Evolutionary conservation across 2,888 invertebrate genomes (phyloP).

Genomic region (Octonoba sinensis): DNA sequence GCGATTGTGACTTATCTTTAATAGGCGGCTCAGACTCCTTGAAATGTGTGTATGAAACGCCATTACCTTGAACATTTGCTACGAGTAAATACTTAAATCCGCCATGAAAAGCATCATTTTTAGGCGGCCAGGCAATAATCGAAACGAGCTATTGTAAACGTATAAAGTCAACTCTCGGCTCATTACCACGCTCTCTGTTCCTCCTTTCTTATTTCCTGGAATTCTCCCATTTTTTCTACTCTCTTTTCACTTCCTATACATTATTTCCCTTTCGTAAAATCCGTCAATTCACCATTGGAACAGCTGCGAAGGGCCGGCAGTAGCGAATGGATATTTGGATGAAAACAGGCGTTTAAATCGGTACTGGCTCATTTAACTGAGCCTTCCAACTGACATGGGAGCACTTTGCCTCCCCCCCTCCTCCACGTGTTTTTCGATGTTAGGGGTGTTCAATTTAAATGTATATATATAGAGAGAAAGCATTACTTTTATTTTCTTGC

Average conservation of each 20-base stretch:
- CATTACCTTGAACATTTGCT: neutral
- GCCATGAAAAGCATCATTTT: constrained; percentile 17
- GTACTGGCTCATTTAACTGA: constrained; percentile 44
- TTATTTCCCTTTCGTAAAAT: constrained; percentile 8
- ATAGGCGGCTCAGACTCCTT: no score
- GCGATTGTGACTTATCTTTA: no score
- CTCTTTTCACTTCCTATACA: constrained; percentile 17
- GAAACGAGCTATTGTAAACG: constrained; percentile 10
- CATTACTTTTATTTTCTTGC: no score
- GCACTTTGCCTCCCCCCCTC: neutral
- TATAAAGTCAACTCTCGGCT: constrained; percentile 9
- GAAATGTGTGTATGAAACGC: no score
- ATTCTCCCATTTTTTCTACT: neutral
- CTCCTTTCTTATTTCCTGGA: neutral
- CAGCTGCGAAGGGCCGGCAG: constrained; percentile 13
- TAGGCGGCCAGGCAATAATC: constrained; percentile 8
- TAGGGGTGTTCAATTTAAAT: no score
- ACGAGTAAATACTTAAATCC: constrained; percentile 13
- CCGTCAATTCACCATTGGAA: constrained; percentile 1
- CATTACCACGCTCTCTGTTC: constrained; percentile 12
- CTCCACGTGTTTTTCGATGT: no score
- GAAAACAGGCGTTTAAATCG: constrained; percentile 54
- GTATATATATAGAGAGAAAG: no score
- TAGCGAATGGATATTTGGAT: constrained; percentile 28
- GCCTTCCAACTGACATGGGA: constrained; percentile 13